phyloP scores from a whole-genome alignment of 2,888 invertebrate genomes.

The Pollenia amentaria region DNA sequence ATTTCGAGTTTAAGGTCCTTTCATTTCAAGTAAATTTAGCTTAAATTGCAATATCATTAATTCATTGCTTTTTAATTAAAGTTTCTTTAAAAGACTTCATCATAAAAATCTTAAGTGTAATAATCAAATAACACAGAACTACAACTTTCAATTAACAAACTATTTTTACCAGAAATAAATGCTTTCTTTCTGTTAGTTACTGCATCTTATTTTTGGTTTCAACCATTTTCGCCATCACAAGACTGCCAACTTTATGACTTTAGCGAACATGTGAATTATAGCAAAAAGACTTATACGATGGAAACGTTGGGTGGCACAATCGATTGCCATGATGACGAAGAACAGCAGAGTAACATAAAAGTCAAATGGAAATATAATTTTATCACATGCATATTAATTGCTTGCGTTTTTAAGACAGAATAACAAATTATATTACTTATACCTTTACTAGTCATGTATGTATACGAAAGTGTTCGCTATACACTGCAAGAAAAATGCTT shows the following conservation, averaged over 20 bases:
- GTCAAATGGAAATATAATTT: slow-evolving; percentile 77
- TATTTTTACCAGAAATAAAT: background rate
- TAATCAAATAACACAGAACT: slow-evolving; percentile 5
- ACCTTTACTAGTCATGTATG: background rate
- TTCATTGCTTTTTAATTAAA: slow-evolving; percentile 14
- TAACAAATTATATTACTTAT: background rate
- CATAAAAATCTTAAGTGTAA: background rate
- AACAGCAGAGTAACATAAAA: slow-evolving; percentile 75
- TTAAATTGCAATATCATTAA: background rate
- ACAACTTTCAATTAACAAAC: slow-evolving; percentile 26
- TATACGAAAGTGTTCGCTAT: background rate
- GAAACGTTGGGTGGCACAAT: background rate
- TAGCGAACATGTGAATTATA: slow-evolving; percentile 10
- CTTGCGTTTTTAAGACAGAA: slow-evolving; percentile 21
- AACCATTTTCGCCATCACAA: background rate
- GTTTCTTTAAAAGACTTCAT: slow-evolving; percentile 3
- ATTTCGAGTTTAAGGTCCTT: too few species aligned
- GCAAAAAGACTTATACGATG: background rate
- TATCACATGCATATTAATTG: slow-evolving; percentile 79
- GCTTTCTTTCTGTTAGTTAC: background rate
- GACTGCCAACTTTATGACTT: slow-evolving; percentile 17
- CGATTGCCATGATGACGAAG: background rate
- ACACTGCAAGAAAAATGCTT: too few species aligned
- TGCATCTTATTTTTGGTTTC: background rate
- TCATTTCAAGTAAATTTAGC: background rate